phyloP scores from a whole-genome alignment of 2,888 invertebrate genomes.

The Dolomedes plantarius region DNA sequence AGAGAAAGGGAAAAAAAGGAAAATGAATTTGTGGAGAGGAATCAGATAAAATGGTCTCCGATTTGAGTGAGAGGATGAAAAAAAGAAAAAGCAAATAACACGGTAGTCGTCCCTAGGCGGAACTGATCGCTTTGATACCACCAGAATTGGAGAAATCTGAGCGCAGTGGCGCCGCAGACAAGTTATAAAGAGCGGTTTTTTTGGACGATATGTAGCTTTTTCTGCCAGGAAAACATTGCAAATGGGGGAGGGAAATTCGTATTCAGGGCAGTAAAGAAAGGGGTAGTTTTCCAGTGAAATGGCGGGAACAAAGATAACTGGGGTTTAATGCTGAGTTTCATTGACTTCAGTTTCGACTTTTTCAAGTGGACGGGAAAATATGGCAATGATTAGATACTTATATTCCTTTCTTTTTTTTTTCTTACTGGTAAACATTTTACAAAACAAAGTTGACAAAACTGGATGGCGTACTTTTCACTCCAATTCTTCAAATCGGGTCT shows the following conservation, averaged over 20 bases:
- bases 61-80: not conserved
- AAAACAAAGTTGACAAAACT: no score
- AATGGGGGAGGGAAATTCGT: not conserved
- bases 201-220: not conserved
- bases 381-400: no score
- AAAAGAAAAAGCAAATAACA: not conserved
- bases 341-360: no score
- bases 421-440: no score
- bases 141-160: not conserved
- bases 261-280: not conserved
- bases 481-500: no score
- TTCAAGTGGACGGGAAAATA: no score
- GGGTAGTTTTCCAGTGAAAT: not conserved
- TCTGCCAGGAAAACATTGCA: not conserved
- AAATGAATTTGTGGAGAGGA: conserved; percentile 39
- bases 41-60: conserved; percentile 44
- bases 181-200: not conserved
- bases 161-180: not conserved
- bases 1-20: not conserved
- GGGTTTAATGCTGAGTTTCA: no score
- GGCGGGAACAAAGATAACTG: no score
- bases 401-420: no score
- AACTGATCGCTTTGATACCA: not conserved
- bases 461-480: no score
- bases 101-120: conserved; percentile 7